Evolutionary conservation across 2,113 vertebrate species (phyloP), one percentile per base, ranked within the genome.

Genomic region (Gila orcuttii): DNA sequence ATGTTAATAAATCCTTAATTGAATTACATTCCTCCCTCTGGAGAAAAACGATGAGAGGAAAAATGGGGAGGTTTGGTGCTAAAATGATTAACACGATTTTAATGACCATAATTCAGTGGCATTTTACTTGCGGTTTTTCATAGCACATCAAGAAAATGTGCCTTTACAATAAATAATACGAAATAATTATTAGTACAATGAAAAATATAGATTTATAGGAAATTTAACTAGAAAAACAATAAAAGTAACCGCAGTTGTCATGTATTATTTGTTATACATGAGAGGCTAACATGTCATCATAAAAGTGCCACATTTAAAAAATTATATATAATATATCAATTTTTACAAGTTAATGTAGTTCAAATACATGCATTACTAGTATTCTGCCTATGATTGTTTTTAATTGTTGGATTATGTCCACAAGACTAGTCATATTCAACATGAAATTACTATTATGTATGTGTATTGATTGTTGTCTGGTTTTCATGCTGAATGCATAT

Each of bases 1-100:
- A 75, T 77, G 57, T 77, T 90, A 88, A 88, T 90, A 87, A 86
- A 86, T 55, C 69, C 59, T 66, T 89, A 88, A 91, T 88, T 86
- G 74, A 88, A 90, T 86, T 85, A 88, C 74, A 75, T 77, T 73
- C 31, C 66, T 36, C 68, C 76, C 83, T 83, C 66, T 36, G 50
- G 82, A 79, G 84, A 28, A 78, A 59, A 52, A 52, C 17, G 25
- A 78, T 47, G 79, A n/a, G 21, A 33, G 64, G 64, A 62, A 79
- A 52, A 82, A 28, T 23, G 4, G 19, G 31, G 52, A 77, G 87
- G 66, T 88, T 85, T 79, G 25, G 64, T 50, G 28, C 42, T 36
- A 80, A 86, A 68, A 74, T 39, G 64, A 86, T 85, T 82, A 73
- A 82, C 23, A 55, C 25, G 3, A 83, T 88, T 86, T 36, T 55